phyloP scores from a whole-genome alignment of 2,113 vertebrate genomes.

The Tragelaphus scriptus region DNA sequence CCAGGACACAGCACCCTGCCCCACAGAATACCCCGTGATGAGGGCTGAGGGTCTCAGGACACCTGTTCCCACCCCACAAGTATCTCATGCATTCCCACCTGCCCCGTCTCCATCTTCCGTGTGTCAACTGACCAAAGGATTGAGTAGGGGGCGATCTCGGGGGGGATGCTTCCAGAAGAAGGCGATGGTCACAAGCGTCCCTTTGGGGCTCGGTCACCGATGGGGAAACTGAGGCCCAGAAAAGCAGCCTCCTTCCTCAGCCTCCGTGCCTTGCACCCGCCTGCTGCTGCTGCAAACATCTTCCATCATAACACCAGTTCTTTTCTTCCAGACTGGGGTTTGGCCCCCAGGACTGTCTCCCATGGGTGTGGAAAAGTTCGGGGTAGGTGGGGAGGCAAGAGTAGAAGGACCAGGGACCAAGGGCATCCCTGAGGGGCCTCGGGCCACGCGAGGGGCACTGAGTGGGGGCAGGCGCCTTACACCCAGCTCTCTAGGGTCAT shows the following conservation, averaged over 20 bases:
- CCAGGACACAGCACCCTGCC: neutral
- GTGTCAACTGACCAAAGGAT: neutral
- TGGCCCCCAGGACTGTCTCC: neutral
- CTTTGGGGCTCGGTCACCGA: neutral
- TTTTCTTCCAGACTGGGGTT: neutral
- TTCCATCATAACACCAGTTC: fast-evolving
- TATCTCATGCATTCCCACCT: neutral
- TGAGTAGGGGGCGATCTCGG: neutral
- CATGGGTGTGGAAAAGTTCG: neutral
- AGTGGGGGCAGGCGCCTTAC: fast-evolving
- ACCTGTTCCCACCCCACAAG: neutral
- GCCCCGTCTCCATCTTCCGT: neutral
- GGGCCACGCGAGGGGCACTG: fast-evolving
- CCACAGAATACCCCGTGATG: neutral
- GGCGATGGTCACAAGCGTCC: neutral
- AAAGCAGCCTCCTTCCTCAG: neutral
- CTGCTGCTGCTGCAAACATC: neutral
- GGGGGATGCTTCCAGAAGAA: neutral
- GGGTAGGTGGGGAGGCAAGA: neutral
- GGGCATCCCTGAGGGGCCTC: neutral
- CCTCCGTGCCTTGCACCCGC: no score
- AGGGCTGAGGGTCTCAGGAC: neutral
- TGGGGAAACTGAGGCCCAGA: neutral
- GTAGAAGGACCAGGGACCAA: neutral
- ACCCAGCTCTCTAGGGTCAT: neutral